Conservation (phyloP, 92 coral and sea anemone genomes). For the Hydrozoanthus gracilis region DNA sequence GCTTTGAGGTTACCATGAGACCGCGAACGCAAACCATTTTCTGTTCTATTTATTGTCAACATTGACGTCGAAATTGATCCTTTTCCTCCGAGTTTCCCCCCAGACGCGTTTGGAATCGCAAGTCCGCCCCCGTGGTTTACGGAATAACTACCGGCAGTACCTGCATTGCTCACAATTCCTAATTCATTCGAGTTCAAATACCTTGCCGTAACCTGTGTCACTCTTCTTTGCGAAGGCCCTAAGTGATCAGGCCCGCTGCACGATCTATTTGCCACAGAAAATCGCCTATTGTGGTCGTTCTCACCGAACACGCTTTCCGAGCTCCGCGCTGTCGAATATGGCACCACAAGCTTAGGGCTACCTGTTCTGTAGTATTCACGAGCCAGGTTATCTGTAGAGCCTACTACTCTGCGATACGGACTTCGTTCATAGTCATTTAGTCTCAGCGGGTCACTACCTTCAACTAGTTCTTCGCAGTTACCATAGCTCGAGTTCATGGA, state of each 20-base stretch:
- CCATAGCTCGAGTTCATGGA: slow-evolving; percentile 88
- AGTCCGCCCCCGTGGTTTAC: slow-evolving; percentile 58
- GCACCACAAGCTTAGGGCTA: slow-evolving; percentile 60
- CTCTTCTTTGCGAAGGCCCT: slow-evolving; percentile 62
- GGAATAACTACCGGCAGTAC: slow-evolving; percentile 83
- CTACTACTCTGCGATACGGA: slow-evolving; percentile 72
- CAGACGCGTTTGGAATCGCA: slow-evolving; percentile 26
- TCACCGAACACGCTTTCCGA: slow-evolving; percentile 85
- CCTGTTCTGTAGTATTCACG: slow-evolving; percentile 65
- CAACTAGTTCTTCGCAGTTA: slow-evolving; percentile 81
- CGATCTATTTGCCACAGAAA: slow-evolving; percentile 64
- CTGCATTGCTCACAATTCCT: slow-evolving; percentile 79
- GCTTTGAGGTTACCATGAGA: slow-evolving; percentile 50
- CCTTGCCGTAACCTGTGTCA: slow-evolving; percentile 55
- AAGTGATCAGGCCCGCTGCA: slow-evolving; percentile 57
- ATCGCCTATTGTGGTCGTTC: slow-evolving; percentile 54
- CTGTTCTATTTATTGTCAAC: slow-evolving; percentile 51
- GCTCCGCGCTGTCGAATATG: slow-evolving; percentile 72
- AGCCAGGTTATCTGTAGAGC: slow-evolving; percentile 75
- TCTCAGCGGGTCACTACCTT: slow-evolving; percentile 46
- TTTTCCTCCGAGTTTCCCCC: slow-evolving; percentile 53
- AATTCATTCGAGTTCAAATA: slow-evolving; percentile 83
- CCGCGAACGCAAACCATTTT: slow-evolving; percentile 21
- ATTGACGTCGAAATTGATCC: slow-evolving; percentile 75
- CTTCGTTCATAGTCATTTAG: slow-evolving; percentile 65